Evolutionary conservation across 2,113 vertebrate genomes (phyloP), one percentile per base, ranked within the genome.

Genomic region (Bufo bufo): DNA sequence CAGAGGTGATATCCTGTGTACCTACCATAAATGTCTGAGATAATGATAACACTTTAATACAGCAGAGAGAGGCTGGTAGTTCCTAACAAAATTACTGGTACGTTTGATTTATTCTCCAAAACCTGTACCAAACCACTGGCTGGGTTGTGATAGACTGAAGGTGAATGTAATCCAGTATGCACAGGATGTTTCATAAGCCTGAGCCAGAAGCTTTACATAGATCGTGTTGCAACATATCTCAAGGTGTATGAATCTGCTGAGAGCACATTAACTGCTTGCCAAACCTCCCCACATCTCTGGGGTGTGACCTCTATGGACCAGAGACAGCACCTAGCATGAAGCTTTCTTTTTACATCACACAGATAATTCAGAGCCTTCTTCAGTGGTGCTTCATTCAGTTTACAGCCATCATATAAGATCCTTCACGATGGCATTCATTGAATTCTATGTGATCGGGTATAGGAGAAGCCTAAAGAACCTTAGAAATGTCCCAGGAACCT

Each of bases 121-220:
- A 11, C 11, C 2, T 14, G 14, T 72, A 45, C 33, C 2, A 72
- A 72, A 45, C 13, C 14, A 72, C 33, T 14, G 10, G 33, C 11
- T 33, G 45, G 23, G 43, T 43, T 45, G 69, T 72, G 23, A 72
- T 6, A 11, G 71, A 72, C 7, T 52, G 77, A 54, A 54, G 77
- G 54, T 79, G 78, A 80, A 33, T 43, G 81, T 83, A 83, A 83
- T 47, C 20, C 81, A 69, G 63, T 83, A 83, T 61, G 56, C 14
- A 45, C 43, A 47, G 61, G 56, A 7, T 0, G 77, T 12, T 82
- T 82, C 58, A 65, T 45, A 56, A 45, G 43, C 78, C 12, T 61
- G 43, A 16, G 33, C 81, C 49, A 52, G 43, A 49, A 7, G 49
- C 49, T 83, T 69, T 66, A 83, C 43, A 52, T 19, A 83, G 47